Evolutionary conservation across 2,113 vertebrate species (phyloP), one percentile per base, ranked within the genome.

Genomic region (Poeciliopsis occidentalis): DNA sequence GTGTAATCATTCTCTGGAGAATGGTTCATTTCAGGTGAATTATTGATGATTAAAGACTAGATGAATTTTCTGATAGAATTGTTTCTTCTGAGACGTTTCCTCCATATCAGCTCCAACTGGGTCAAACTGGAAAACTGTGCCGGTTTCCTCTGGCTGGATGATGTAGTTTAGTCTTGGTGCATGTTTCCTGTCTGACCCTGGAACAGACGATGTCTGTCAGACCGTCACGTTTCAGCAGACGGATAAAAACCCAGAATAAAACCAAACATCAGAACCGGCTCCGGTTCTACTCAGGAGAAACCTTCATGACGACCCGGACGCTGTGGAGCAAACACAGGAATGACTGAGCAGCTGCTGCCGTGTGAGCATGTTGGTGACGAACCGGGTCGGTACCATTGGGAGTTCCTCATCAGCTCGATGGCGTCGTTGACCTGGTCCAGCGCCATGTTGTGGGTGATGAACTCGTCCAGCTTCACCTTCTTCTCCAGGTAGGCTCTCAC

Each of bases 231-330:
- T 32, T 6, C 31, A 37, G 8, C 34, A 2, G 34, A 37, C 34
- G 2, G 34, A 37, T 12, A 37, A 12, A 37, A 37, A 37, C 34
- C 34, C 34, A 37, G 34, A 37, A 11, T 37, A 11, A 37, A 37
- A 37, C 34, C 34, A 37, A 11, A 12, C 34, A 11, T 37, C 34
- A 37, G 34, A 12, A 37, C 34, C 11, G 34, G 34, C 24, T 57
- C 51, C 17, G 13, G 13, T 17, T 15, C 88, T 73, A 92, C 30
- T 91, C 61, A 26, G 83, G 73, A 71, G 93, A 95, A 76, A 96
- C 31, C 39, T 83, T 95, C 27, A 98, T 76, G 71, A 98, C 94
- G 0, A 92, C 90, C 81, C 97, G 95, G 91, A 98, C 95, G 87
- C 97, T 98, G 91, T 63, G 90, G 71, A 92, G 82, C 32, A 82